Conservation (phyloP, 2,113 vertebrate genomes). For the Microcebus ravelobensis region DNA sequence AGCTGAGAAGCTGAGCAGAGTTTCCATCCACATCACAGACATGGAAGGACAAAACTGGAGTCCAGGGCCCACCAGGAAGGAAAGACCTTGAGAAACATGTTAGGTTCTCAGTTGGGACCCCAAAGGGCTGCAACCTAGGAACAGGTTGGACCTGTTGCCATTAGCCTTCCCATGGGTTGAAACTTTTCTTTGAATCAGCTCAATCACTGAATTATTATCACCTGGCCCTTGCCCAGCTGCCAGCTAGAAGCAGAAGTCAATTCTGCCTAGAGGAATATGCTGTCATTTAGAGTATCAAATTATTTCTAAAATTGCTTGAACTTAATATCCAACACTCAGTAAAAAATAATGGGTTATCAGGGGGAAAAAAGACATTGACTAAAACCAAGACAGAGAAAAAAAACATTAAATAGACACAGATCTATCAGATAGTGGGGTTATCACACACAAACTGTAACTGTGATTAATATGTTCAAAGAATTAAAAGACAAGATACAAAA, state of each 20-base stretch:
- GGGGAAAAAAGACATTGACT: not conserved
- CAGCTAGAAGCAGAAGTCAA: not conserved
- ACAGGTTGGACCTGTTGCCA: not conserved
- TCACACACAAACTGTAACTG: not conserved
- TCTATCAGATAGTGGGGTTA: not conserved
- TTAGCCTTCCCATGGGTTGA: not conserved
- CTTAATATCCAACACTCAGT: not conserved
- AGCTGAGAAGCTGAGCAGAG: not conserved
- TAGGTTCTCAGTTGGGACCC: not conserved
- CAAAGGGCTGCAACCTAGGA: not conserved
- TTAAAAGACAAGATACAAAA: constrained; percentile 19
- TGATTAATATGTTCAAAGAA: not conserved
- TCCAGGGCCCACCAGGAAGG: not conserved
- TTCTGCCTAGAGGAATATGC: not conserved
- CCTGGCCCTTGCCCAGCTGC: not conserved
- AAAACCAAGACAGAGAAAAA: not conserved
- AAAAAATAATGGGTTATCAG: not conserved
- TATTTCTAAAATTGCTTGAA: not conserved
- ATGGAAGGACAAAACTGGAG: not conserved
- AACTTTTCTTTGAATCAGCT: not conserved
- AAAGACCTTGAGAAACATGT: not conserved
- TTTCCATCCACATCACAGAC: not conserved
- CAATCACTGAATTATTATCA: not conserved
- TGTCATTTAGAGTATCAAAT: not conserved
- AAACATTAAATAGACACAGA: not conserved